Conservation (phyloP, 2,113 vertebrate species). For the Calidris pugnax region DNA sequence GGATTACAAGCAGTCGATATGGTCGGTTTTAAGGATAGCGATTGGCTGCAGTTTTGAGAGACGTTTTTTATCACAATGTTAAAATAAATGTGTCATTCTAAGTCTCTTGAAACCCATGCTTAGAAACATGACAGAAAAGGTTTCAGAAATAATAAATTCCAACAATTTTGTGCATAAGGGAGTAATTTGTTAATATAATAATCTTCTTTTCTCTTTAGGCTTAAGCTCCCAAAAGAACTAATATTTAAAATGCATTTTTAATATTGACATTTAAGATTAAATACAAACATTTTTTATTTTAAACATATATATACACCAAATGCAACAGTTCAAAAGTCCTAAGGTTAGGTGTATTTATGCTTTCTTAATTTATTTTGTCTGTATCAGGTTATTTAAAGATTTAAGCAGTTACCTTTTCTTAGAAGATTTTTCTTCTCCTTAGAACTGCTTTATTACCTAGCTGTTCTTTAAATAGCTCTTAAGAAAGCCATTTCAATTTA, state of each 20-base stretch:
- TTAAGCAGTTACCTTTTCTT: neutral
- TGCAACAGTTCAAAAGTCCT: neutral
- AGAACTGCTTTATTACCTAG: neutral
- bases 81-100: constrained; percentile 23
- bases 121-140: neutral
- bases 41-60: neutral
- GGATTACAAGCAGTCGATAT: neutral
- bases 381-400: neutral
- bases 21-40: neutral
- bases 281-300: neutral
- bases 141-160: neutral
- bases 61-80: constrained; percentile 1
- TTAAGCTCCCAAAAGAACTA: neutral
- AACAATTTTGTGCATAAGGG: neutral
- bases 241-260: neutral
- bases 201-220: neutral
- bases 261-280: neutral
- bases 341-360: neutral
- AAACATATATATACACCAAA: neutral
- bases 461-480: neutral
- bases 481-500: neutral
- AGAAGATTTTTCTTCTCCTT: neutral
- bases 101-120: neutral
- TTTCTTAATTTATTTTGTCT: neutral
- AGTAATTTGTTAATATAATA: neutral